Evolutionary conservation across 2,888 invertebrate genomes (phyloP).

Genomic region (Cephus pulcher): DNA sequence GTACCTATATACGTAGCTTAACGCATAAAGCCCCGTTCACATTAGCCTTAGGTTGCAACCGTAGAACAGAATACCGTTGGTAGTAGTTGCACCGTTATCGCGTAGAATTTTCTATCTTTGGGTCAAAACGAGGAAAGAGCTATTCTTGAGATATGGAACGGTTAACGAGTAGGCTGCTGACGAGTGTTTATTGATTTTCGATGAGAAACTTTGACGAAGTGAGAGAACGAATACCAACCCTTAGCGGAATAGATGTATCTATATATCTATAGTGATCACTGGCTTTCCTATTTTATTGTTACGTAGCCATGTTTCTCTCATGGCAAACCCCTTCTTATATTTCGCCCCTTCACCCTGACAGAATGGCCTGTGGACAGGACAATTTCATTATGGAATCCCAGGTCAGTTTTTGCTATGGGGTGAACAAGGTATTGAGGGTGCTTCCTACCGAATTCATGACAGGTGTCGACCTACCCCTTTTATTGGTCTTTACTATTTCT

Average conservation of each 20-base stretch:
- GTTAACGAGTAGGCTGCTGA: background rate
- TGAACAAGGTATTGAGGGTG: background rate
- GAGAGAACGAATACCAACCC: background rate
- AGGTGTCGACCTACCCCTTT: background rate
- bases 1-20: background rate
- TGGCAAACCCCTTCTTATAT: background rate
- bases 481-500: background rate
- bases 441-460: background rate
- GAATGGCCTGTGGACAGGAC: constrained; percentile 24
- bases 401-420: constrained; percentile 34
- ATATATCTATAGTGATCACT: background rate
- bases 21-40: background rate
- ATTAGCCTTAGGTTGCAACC: background rate
- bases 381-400: constrained; percentile 50
- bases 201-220: constrained; percentile 5
- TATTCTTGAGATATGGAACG: background rate
- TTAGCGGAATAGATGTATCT: background rate
- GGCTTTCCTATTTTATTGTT: background rate
- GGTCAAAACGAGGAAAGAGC: background rate
- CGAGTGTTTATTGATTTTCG: constrained; percentile 23
- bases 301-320: background rate
- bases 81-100: background rate
- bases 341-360: background rate
- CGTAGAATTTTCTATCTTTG: background rate
- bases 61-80: background rate